Evolutionary conservation across 2,797 vertebrate genomes (phyloP).

Genomic region (Avahi laniger): DNA sequence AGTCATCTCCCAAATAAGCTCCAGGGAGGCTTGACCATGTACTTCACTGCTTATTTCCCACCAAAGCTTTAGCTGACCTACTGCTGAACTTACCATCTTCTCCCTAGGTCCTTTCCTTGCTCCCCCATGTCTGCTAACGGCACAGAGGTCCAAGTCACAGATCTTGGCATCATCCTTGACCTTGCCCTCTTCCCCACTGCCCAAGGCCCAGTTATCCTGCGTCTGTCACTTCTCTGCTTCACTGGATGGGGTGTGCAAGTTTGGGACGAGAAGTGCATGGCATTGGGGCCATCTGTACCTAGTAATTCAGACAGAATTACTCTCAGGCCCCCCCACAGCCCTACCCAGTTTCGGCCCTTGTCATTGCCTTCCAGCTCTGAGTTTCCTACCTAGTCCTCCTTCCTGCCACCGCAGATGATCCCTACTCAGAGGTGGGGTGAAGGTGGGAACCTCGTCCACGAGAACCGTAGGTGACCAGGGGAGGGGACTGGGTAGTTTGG

Average conservation of each 20-base stretch:
- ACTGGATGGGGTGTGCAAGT: not conserved
- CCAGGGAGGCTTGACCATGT: not conserved
- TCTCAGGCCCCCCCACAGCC: not conserved
- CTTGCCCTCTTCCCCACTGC: not conserved
- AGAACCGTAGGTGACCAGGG: not conserved
- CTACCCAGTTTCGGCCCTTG: not conserved
- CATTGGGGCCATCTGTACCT: fast-evolving
- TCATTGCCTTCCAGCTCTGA: not conserved
- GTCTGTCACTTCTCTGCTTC: not conserved
- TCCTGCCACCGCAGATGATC: not conserved
- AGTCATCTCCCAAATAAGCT: not conserved
- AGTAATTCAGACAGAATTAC: not conserved
- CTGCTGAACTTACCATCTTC: not conserved
- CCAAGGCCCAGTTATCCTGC: not conserved
- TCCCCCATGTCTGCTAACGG: not conserved
- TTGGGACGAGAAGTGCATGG: not conserved
- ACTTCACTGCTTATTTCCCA: not conserved
- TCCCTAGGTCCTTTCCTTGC: not conserved
- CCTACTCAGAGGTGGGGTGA: not conserved
- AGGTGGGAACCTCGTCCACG: not conserved
- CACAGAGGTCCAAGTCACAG: not conserved
- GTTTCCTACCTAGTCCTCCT: not conserved
- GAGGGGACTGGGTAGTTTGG: not conserved
- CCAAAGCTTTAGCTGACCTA: not conserved
- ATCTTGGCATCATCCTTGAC: no score